A percentile compares a stretch with the other conserved stretches of the same genome.
Evolutionary conservation across 2,113 vertebrate genomes (phyloP).

Genomic region (Pimephales promelas): DNA sequence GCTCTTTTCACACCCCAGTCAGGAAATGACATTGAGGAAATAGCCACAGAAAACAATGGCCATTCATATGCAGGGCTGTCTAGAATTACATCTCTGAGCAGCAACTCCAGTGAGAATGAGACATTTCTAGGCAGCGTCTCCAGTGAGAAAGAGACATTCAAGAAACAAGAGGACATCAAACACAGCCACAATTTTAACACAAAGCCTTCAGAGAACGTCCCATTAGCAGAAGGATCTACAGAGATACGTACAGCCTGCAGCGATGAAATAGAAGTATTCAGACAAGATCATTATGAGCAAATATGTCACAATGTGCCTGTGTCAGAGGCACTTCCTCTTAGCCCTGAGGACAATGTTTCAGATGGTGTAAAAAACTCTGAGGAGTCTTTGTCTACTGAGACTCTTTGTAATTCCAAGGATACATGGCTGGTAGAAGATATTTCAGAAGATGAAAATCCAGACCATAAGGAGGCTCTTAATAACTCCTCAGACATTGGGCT

Average conservation of each 20-base stretch:
- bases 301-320: neutral
- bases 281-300: neutral
- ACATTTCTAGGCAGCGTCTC: no score
- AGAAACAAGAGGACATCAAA: neutral
- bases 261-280: neutral
- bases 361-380: neutral
- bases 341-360: neutral
- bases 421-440: neutral
- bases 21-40: neutral
- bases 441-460: neutral
- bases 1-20: neutral
- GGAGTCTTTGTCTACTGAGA: neutral
- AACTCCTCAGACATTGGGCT: neutral
- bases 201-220: neutral
- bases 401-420: neutral
- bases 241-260: neutral
- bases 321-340: neutral
- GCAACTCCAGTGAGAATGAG: neutral
- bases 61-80: neutral
- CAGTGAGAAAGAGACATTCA: neutral
- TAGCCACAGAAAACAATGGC: neutral
- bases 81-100: neutral
- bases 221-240: neutral
- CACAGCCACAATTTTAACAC: neutral
- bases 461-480: neutral